These are phyloP conservation scores for Zonitis immaculata DNA, from an alignment of 2,888 invertebrate species.

Conservation along the genomic window DNA sequence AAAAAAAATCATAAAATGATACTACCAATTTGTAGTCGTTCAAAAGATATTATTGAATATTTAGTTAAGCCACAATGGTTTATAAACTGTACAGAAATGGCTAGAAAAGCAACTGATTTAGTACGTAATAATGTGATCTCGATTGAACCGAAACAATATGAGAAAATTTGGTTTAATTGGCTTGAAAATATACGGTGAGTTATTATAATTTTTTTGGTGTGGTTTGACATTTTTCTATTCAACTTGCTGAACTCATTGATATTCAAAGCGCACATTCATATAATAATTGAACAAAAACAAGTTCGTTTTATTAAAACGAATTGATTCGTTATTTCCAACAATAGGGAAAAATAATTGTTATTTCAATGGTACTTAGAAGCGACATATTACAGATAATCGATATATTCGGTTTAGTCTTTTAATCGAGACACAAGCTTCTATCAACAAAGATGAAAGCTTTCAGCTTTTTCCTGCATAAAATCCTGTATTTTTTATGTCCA, in stretches of 20 bases:
- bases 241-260: constrained; percentile 4
- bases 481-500: neutral
- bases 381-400: neutral
- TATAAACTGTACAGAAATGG: constrained; percentile 87
- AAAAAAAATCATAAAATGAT: constrained; percentile 88
- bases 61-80: constrained; percentile 98
- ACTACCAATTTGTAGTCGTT: constrained; percentile 92
- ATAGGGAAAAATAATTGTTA: constrained; percentile 11
- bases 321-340: constrained; percentile 10
- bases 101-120: constrained; percentile 72
- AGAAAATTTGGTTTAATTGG: constrained; percentile 94
- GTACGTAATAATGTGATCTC: constrained; percentile 77
- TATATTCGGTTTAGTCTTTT: neutral
- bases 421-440: neutral
- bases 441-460: neutral
- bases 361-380: neutral
- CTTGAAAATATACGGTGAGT: constrained; percentile 78
- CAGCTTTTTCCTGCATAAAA: neutral
- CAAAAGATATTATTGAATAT: constrained; percentile 96
- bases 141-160: constrained; percentile 80
- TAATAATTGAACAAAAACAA: constrained; percentile 16
- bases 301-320: constrained; percentile 14
- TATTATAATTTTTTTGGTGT: neutral
- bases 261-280: constrained; percentile 1
- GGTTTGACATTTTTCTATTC: constrained; percentile 5